Base-by-base conservation (phyloP, 2,888 invertebrate genomes). In the Mimumesa dahlbomi region DNA sequence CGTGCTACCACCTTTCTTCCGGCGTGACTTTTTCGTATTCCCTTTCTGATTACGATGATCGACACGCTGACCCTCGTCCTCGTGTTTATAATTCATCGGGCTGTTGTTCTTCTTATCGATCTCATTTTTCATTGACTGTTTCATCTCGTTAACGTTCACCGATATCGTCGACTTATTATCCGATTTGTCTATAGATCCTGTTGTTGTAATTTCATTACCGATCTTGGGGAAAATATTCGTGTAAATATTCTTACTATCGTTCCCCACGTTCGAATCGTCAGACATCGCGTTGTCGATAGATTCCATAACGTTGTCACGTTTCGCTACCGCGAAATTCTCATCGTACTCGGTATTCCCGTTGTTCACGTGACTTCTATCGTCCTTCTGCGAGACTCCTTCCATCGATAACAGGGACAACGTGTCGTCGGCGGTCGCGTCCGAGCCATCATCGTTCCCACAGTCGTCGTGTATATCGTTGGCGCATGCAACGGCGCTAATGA, bases 11-110 rank as follows among this genome's bases (percentile, higher is more conserved):
- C 40, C 19, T 21, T 68, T 75, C 57, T 68, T 75, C 46, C 68
- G 77, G 13, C 46, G 61, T 2, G 56, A 18, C 19, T 57, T 77
- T 40, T 61, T 75, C 25, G 57, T 58, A 1, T 66, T 50, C 0
- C 14, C 42, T 11, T 48, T 63, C 38, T 63, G 74, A 6, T 38
- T 43, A 11, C 18, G 34, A 7, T 19, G 40, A 2, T 31, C 53
- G 2, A 61, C 43, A 5, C 66, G 48, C 7, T 25, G 22, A 19
- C 6, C 1, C 1, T 53, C 38, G 3, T 48, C 42, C 0, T 50
- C 45, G 18, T 16, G 21, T 13, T 34, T 48, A 6, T 29, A 6
- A 29, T 29, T 29, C 6, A 29, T 9, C 6, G 29, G 7, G 1
- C 0, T 29, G 9, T 9, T 9, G 2, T 29, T 29, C 2, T 9